Base-by-base conservation (phyloP, 2,113 vertebrate genomes). In the Lophura nycthemera region DNA sequence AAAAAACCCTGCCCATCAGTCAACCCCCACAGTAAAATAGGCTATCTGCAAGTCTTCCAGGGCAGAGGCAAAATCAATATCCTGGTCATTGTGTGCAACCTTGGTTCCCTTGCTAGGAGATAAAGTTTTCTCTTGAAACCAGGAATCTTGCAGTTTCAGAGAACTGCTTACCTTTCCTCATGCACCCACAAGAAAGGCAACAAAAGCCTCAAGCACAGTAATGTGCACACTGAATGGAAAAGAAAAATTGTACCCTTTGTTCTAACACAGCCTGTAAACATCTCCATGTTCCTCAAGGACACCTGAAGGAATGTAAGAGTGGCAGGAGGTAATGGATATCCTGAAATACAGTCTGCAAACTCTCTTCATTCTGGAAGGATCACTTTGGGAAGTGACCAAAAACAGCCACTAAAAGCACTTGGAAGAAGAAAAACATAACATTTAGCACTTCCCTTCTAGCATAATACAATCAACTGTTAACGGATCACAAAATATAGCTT, bases 31-130 rank as follows among this genome's bases (percentile, higher is more conserved):
- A 29, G 19, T 17, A 34, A 32, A 48, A 70, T 1, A 48, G 20
- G 61, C 30, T 50, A 56, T 0, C n/a, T 17, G 40, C 32, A 22
- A 34, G 38, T 38, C 43, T 69, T 69, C 29, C 65, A 73, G 56
- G 72, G 59, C 48, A 48, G 56, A 14, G 24, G 21, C 56, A 83
- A 54, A 22, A 66, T 13, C 17, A 67, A 36, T 12, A n/a, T 64
- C 36, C 47, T 8, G 15, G 21, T 2, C 36, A 7, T n/a, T 34
- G 56, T 1, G 0, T 2, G 32, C 40, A 42, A 36, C 5, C 20
- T 13, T 12, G 14, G 20, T 8, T 82, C 25, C 36, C 30, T 43
- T 66, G 32, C 13, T 40, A 50, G 14, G 32, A 42, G 20, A 40
- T 20, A 75, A 69, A 75, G 50, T 30, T 66, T 25, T 89, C 21